phyloP scores from a whole-genome alignment of 2,888 invertebrate genomes.

The Caenorhabditis sp. region DNA sequence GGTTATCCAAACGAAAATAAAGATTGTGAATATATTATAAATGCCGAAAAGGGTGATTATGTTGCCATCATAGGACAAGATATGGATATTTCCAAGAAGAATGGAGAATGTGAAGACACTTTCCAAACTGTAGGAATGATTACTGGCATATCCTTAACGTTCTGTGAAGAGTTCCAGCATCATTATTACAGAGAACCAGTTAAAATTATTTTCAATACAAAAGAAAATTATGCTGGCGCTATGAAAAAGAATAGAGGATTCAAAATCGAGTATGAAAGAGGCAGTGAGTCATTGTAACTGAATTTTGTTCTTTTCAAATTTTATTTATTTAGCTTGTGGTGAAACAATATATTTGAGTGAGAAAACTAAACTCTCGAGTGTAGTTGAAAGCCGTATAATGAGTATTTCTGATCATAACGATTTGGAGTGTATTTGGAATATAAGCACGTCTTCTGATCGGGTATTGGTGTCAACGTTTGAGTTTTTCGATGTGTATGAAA shows the following conservation, averaged over 20 bases:
- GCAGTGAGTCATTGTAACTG: slow-evolving; percentile 32
- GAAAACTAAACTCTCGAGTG: neutral
- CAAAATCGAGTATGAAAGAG: slow-evolving; percentile 61
- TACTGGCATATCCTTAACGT: too few species aligned
- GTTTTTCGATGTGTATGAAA: neutral
- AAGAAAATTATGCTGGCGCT: slow-evolving; percentile 51
- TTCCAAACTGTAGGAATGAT: slow-evolving; percentile 52
- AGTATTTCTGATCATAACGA: too few species aligned
- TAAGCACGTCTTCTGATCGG: neutral
- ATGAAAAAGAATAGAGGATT: slow-evolving; percentile 58
- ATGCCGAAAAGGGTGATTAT: slow-evolving; percentile 41
- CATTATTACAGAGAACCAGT: slow-evolving; percentile 42
- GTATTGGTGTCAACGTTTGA: neutral
- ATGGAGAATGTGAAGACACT: slow-evolving; percentile 54
- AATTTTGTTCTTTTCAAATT: neutral
- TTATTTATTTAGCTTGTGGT: neutral
- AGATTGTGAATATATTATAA: slow-evolving; percentile 61
- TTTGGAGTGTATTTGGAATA: neutral
- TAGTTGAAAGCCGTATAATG: neutral
- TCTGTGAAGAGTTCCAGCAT: slow-evolving; percentile 35
- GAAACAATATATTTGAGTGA: neutral
- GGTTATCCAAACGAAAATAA: slow-evolving; percentile 62
- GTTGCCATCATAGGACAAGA: slow-evolving; percentile 34
- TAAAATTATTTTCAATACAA: slow-evolving; percentile 53
- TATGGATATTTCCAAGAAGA: slow-evolving; percentile 20